Base-by-base conservation (phyloP, 2,888 invertebrate species). In the Drosophila anceps region DNA sequence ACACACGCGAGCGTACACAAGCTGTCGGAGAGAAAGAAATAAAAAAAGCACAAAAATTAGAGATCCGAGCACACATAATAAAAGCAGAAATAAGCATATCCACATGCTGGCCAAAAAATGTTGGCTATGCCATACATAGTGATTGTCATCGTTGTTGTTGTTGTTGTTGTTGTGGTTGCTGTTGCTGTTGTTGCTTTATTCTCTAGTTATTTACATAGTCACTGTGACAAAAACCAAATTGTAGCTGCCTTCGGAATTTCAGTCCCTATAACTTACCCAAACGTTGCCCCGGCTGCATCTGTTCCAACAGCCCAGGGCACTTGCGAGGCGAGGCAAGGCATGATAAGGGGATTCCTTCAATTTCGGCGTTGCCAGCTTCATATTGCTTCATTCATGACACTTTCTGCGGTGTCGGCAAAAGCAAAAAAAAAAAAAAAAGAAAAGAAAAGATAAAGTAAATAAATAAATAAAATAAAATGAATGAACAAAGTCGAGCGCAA, bases 391-490 rank as follows among this genome's bases (percentile, higher is more conserved):
- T 71, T 73, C 69, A 74, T 75, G 60, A 55, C 62, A 46, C 50
- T 64, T 81, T 69, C 37, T 78, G 80, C 69, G 55, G 50, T 24
- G 58, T 66, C 39, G 58, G 41, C 76, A 69, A n/a, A 64, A 80
- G 63, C 51, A 39, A 55, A 12, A 44, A 12, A 43, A 44, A 44
- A 31, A 46, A 60, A n/a, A n/a, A n/a, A n/a, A n/a, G n/a, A n/a
- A n/a, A n/a, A n/a, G n/a, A n/a, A n/a, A n/a, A n/a, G n/a, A n/a
- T n/a, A n/a, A n/a, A n/a, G n/a, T n/a, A n/a, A n/a, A n/a, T n/a
- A n/a, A n/a, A n/a, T n/a, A n/a, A 46, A 33, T 13, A 24, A 18
- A 44, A 13, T n/a, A 7, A n/a, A 66, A 18, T 1, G 18, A 27
- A 20, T 18, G 15, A 15, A 7, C 24, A 31, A 55, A 27, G 15